Evolutionary conservation across 2,113 vertebrate genomes (phyloP).

Genomic region (Pelusios castaneus): DNA sequence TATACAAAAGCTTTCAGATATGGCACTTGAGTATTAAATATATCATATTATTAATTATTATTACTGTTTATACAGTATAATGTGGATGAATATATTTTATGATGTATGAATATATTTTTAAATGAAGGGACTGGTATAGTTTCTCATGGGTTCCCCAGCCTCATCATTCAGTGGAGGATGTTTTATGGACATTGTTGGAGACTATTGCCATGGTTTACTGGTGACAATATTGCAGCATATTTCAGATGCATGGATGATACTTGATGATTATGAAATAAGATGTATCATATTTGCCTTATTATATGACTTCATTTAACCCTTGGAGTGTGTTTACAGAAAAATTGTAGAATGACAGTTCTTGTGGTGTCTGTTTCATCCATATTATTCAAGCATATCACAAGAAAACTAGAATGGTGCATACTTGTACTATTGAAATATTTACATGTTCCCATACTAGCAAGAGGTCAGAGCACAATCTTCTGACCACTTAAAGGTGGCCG

Average conservation of each 20-base stretch:
- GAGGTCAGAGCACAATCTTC: not conserved
- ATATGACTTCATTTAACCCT: not conserved
- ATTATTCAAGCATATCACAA: not conserved
- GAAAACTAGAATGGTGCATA: not conserved
- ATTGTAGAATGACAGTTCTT: not conserved
- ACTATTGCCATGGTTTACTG: not conserved
- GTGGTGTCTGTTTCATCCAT: not conserved
- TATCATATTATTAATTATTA: not conserved
- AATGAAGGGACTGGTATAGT: too few relatives aligned
- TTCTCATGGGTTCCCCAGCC: not conserved
- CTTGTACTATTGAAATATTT: not conserved
- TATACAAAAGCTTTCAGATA: not conserved
- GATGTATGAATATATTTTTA: too few relatives aligned
- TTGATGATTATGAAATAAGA: not conserved
- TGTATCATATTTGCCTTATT: not conserved
- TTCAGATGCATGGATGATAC: not conserved
- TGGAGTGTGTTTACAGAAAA: not conserved
- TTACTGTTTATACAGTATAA: not conserved
- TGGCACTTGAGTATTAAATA: not conserved
- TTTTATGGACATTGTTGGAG: not conserved
- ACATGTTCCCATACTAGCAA: not conserved
- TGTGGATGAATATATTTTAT: too few relatives aligned
- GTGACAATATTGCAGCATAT: not conserved
- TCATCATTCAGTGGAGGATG: not conserved
- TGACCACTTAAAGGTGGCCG: not conserved